Percentiles rank a stretch among this genome's conserved stretches.
Evolutionary conservation across 1,140 invertebrate genomes (phyloP).

Genomic region (Cepaea nemoralis): DNA sequence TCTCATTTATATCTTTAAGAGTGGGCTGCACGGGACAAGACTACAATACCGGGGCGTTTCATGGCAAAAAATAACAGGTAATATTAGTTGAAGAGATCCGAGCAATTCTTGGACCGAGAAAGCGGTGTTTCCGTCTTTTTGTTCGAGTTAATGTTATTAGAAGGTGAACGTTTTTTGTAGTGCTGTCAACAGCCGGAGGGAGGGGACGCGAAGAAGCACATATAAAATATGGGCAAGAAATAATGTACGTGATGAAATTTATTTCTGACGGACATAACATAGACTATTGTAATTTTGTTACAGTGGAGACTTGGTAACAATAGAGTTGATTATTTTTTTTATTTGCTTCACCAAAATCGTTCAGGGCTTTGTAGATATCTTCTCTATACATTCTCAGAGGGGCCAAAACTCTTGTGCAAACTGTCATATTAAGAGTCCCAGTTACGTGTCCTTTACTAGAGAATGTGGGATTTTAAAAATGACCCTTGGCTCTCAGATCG

Average conservation of each 20-base stretch:
- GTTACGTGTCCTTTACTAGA: no score
- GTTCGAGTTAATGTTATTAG: background rate
- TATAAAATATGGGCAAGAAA: no score
- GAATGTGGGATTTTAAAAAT: no score
- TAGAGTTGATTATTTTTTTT: no score
- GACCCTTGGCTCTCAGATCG: no score
- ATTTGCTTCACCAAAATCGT: no score
- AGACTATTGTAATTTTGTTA: background rate
- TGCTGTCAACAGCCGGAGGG: background rate
- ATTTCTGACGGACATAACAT: background rate
- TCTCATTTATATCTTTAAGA: background rate
- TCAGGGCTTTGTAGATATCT: no score
- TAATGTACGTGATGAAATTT: background rate
- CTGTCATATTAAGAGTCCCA: no score
- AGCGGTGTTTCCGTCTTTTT: background rate
- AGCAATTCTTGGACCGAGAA: background rate
- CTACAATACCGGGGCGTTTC: background rate
- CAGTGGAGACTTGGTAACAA: no score
- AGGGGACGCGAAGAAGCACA: background rate
- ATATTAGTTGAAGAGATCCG: background rate
- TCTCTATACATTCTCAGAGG: no score
- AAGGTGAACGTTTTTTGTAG: background rate
- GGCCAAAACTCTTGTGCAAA: no score
- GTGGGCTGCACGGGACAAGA: background rate
- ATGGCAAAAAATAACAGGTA: background rate